phyloP scores from a whole-genome alignment of 2,888 invertebrate genomes.

The Caenorhabditis sp. region DNA sequence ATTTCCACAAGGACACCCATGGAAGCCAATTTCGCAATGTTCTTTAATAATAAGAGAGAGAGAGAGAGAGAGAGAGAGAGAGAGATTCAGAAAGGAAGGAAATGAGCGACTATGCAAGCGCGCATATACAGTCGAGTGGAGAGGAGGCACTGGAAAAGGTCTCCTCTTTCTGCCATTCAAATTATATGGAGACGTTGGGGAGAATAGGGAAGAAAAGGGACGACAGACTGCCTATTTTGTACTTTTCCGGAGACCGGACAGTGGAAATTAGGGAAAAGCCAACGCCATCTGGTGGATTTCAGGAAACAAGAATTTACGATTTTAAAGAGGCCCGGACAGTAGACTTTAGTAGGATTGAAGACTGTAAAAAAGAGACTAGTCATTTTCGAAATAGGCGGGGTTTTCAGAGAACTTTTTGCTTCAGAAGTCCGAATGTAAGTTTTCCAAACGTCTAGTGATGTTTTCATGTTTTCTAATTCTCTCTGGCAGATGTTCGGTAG shows the following conservation, averaged over 20 bases:
- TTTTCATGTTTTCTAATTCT: too few species aligned
- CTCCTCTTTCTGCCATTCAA: constrained; percentile 51
- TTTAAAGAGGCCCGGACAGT: constrained; percentile 4
- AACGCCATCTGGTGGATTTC: constrained; percentile 1
- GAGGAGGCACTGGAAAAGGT: constrained; percentile 15
- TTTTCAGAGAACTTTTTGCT: not conserved
- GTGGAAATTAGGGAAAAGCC: constrained; percentile 4
- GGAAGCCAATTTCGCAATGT: constrained; percentile 61
- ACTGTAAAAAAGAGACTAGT: too few species aligned
- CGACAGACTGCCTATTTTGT: constrained; percentile 39
- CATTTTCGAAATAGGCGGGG: not conserved
- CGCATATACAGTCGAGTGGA: constrained; percentile 57
- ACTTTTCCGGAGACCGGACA: constrained; percentile 44
- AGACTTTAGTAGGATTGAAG: too few species aligned
- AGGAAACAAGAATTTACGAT: constrained; percentile 6
- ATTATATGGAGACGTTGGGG: constrained; percentile 46
- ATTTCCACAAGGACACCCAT: constrained; percentile 52
- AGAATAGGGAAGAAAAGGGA: constrained; percentile 22
- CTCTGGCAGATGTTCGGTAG: too few species aligned
- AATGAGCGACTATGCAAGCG: constrained; percentile 48
- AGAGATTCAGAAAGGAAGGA: constrained; percentile 29
- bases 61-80: constrained; percentile 29
- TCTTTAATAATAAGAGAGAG: constrained; percentile 58
- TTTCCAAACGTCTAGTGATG: too few species aligned
- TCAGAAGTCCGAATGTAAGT: not conserved